Evolutionary conservation across 2,888 invertebrate genomes (phyloP), one percentile per base, ranked within the genome.

Genomic region (Apamea epomidion): DNA sequence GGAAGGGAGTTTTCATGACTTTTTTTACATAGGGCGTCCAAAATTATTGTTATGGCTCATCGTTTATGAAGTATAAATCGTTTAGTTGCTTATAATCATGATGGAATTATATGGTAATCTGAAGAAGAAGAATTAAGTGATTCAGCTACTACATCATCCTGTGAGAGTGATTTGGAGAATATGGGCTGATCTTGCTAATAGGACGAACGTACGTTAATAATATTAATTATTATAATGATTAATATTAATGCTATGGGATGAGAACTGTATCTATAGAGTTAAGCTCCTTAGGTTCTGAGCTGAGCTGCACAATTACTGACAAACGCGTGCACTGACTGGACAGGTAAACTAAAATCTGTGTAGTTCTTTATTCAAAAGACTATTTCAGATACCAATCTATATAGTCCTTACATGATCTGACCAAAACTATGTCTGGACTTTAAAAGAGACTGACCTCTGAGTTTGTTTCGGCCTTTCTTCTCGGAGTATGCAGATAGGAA

Each of bases 51-150:
- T 78, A 42, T 45, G 21, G 81, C 45, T 74, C 72, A 77, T 84
- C 78, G 83, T 87, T 81, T 82, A 60, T 67, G 74, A 82, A 62
- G 42, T 76, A 81, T 83, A 74, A 85, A 87, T 78, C 80, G 81
- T 76, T 89, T 82, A 87, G 74, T 79, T 68, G 64, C 62, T 71
- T 73, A 78, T 86, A 83, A 75, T 80, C 69, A 70, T 87, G 75
- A 78, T 75, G 62, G 29, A 37, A 58, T 76, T 75, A 80, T 70
- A 80, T 83, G 62, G 25, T 70, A 75, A 80, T 77, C 16, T 32
- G 8, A 71, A n/a, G 60, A 58, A 67, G 68, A 54, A 64, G 10
- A 75, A 77, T 83, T 10, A 65, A 87, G 77, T 80, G 84, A 71
- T 78, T 84, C 62, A 45, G 64, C 18, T 78, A 67, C 42, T 25